These are phyloP conservation scores for Hemicentrotus pulcherrimus DNA, from an alignment of 35 echinoderm and acorn worm species.

Conservation along the genomic window DNA sequence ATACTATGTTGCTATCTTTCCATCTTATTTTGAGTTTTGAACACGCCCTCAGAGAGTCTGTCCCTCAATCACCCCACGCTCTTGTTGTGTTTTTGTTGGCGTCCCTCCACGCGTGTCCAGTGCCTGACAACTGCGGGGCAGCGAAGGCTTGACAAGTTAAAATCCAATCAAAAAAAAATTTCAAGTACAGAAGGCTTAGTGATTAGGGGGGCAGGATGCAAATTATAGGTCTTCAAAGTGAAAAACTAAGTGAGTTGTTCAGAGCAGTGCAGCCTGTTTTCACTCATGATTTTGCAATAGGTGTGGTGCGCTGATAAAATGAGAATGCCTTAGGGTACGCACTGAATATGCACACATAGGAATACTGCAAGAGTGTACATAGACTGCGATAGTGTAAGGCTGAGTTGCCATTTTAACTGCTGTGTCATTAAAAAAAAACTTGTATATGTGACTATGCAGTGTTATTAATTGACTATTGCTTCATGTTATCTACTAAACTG, in stretches of 20 bases:
- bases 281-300: background rate
- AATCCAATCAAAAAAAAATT: slow-evolving; percentile 2
- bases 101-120: background rate
- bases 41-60: background rate
- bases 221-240: slow-evolving; percentile 5
- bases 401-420: slow-evolving; percentile 6
- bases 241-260: background rate
- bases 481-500: background rate
- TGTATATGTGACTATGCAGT: slow-evolving; percentile 26
- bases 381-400: background rate
- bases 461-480: background rate
- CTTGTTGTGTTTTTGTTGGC: background rate
- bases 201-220: slow-evolving; percentile 34
- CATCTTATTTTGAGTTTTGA: background rate
- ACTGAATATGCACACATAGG: background rate
- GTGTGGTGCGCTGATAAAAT: slow-evolving; percentile 29
- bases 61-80: background rate
- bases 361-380: slow-evolving; percentile 29
- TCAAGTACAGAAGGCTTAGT: slow-evolving; percentile 15
- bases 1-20: background rate
- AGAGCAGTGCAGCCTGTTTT: background rate
- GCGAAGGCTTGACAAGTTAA: background rate
- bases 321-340: slow-evolving; percentile 19
- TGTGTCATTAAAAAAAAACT: slow-evolving; percentile 1
- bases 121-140: background rate